Evolutionary conservation across 2,888 invertebrate species (phyloP).

Genomic region (Unio pictorum): DNA sequence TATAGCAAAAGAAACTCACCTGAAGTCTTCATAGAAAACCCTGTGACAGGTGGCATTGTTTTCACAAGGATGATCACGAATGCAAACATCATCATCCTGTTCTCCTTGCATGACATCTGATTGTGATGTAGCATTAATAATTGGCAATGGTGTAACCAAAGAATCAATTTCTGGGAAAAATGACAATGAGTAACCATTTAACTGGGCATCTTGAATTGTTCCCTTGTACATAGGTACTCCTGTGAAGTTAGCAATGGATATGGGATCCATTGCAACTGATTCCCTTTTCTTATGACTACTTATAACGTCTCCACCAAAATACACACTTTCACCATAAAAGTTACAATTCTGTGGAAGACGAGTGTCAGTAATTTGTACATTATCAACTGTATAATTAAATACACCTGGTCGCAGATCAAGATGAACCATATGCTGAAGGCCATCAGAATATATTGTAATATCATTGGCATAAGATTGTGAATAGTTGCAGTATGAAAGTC

Average conservation of each 20-base stretch:
- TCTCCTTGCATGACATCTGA: slow-evolving; percentile 66
- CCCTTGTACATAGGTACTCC: slow-evolving; percentile 80
- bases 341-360: slow-evolving; percentile 18
- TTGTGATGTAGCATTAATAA: slow-evolving; percentile 6
- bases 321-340: slow-evolving; percentile 26
- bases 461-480: slow-evolving; percentile 10
- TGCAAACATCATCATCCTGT: slow-evolving; percentile 90
- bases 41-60: slow-evolving; percentile 84
- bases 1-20: slow-evolving; percentile 71
- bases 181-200: slow-evolving; percentile 72
- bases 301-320: slow-evolving; percentile 34
- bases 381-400: slow-evolving; percentile 30
- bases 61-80: slow-evolving; percentile 81
- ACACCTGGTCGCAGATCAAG: slow-evolving; percentile 66
- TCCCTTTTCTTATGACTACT: slow-evolving; percentile 19
- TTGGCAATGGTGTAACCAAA: slow-evolving; percentile 6
- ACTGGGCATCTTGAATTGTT: slow-evolving; percentile 93
- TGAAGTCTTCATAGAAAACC: slow-evolving; percentile 92
- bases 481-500: slow-evolving; percentile 25
- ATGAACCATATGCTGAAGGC: slow-evolving; percentile 88
- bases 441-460: slow-evolving; percentile 85
- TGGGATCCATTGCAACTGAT: slow-evolving; percentile 76
- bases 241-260: slow-evolving; percentile 21
- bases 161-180: slow-evolving; percentile 34
- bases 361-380: slow-evolving; percentile 6